These are phyloP conservation scores for Brachyopa scutellaris DNA, from an alignment of 2,888 invertebrate genomes.

Conservation along the genomic window DNA sequence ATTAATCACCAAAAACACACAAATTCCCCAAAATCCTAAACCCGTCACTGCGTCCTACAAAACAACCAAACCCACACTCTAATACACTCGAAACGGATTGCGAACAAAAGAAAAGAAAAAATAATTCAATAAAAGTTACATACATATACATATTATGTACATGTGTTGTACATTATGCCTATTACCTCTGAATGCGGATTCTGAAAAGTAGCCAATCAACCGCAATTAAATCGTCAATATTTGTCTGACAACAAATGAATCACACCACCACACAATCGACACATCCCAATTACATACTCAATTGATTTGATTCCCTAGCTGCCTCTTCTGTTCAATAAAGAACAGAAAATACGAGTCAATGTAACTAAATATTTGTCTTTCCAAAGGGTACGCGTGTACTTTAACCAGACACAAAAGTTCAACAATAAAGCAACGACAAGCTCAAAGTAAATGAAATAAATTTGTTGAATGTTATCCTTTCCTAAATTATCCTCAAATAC, in stretches of 20 bases:
- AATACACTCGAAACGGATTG: too few relatives aligned
- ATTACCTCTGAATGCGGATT: too few relatives aligned
- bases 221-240: conserved; percentile 46
- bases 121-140: conserved; percentile 28
- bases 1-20: background rate
- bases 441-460: conserved; percentile 26
- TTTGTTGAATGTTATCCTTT: conserved; percentile 29
- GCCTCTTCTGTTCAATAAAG: background rate
- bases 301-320: conserved; percentile 33
- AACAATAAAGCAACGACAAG: background rate
- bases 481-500: background rate
- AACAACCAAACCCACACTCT: background rate
- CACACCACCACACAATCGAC: conserved; percentile 23
- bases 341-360: conserved; percentile 1
- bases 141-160: too few relatives aligned
- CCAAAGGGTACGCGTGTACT: conserved; percentile 9
- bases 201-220: conserved; percentile 22
- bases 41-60: background rate
- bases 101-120: too few relatives aligned
- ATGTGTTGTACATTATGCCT: too few relatives aligned
- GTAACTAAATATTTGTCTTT: conserved; percentile 40
- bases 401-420: background rate
- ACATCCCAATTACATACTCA: conserved; percentile 36
- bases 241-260: conserved; percentile 34
- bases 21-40: conserved; percentile 7